Evolutionary conservation across 2,888 invertebrate species (phyloP).

Genomic region (Tachystola acroxantha): DNA sequence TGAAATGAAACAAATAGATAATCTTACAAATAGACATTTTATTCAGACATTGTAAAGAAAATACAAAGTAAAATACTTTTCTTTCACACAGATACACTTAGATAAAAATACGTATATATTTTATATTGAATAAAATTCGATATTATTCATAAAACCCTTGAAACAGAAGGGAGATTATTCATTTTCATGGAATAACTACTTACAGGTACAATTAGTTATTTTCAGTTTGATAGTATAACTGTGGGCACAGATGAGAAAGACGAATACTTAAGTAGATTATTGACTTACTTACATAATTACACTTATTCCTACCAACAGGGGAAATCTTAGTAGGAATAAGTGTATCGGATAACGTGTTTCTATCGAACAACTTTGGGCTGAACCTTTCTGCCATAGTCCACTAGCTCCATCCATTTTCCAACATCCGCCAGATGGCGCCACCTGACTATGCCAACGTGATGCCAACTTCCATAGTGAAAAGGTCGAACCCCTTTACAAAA

Average conservation of each 20-base stretch:
- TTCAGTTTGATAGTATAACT: slow-evolving; percentile 31
- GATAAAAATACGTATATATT: slow-evolving; percentile 69
- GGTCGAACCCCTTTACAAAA: slow-evolving; percentile 14
- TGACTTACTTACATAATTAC: no score
- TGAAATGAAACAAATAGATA: slow-evolving; percentile 32
- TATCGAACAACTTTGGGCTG: background rate
- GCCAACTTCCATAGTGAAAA: no score
- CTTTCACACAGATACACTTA: slow-evolving; percentile 60
- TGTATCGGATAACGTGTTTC: background rate
- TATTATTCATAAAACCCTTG: slow-evolving; percentile 33
- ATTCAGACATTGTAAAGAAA: slow-evolving; percentile 74
- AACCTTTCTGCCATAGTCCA: no score
- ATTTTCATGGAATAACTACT: slow-evolving; percentile 34
- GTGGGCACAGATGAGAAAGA: slow-evolving; percentile 28
- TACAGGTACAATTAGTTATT: slow-evolving; percentile 21
- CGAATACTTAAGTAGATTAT: no score
- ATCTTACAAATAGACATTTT: slow-evolving; percentile 68
- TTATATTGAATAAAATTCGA: slow-evolving; percentile 64
- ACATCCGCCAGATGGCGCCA: no score
- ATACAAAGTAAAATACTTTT: slow-evolving; percentile 62
- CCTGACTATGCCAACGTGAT: no score
- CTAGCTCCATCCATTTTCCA: no score
- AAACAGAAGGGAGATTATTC: slow-evolving; percentile 32
- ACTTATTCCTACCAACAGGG: no score
- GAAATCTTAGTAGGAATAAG: no score